phyloP scores from a whole-genome alignment of 2,797 vertebrate genomes.

The Adrianichthys oophorus region DNA sequence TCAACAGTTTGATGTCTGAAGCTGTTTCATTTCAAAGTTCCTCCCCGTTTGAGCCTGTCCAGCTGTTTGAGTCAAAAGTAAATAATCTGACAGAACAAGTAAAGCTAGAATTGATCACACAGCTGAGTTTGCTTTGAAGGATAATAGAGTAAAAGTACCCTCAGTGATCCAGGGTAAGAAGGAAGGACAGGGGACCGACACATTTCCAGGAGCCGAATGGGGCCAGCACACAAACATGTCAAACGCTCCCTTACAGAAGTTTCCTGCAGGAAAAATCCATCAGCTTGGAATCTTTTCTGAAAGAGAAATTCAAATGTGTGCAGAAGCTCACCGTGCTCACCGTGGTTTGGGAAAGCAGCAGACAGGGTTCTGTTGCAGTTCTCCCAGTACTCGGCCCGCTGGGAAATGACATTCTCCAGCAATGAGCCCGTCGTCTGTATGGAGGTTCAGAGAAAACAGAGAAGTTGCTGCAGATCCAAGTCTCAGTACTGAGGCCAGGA shows the following conservation, averaged over 20 bases:
- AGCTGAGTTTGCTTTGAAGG: background rate
- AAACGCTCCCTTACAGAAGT: constrained; percentile 88
- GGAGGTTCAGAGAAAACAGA: background rate
- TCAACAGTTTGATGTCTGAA: background rate
- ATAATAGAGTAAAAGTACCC: constrained; percentile 52
- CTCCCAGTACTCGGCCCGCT: constrained; percentile 84
- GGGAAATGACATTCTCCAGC: constrained; percentile 81
- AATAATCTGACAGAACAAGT: background rate
- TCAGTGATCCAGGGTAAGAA: constrained; percentile 86
- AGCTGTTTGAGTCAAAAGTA: background rate
- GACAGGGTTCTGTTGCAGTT: constrained; percentile 81
- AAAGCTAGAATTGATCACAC: background rate
- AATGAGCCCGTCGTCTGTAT: constrained; percentile 77
- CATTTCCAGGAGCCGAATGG: constrained; percentile 87
- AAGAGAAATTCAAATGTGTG: too few species aligned
- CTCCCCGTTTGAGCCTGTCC: constrained; percentile 1
- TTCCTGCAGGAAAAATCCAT: constrained; percentile 65
- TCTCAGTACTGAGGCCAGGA: too few species aligned
- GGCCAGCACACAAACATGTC: constrained; percentile 92
- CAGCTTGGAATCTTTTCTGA: background rate
- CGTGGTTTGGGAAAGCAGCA: constrained; percentile 53
- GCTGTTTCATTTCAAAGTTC: background rate
- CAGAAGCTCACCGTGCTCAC: constrained; percentile 85
- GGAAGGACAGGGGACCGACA: constrained; percentile 89
- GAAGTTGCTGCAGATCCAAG: too few species aligned